Evolutionary conservation across 2,113 vertebrate species (phyloP), one percentile per base, ranked within the genome.

Genomic region (Nyctereutes procyonoides): DNA sequence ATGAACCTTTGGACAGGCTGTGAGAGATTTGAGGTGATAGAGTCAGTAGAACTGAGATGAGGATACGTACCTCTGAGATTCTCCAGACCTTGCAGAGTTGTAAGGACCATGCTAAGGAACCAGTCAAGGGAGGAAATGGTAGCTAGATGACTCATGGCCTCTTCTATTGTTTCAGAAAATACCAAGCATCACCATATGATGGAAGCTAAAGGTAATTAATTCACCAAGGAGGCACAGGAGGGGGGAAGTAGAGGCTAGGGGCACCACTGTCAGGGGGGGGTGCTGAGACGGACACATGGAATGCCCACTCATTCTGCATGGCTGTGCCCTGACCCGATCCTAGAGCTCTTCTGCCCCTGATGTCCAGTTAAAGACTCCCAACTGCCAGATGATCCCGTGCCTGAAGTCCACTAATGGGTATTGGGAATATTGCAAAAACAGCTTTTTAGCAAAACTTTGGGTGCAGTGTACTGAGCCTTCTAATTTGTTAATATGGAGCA

Each of bases 91-190:
- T 24, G 4, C 16, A 38, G 67, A 22, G 22, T 0, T 63, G 8
- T 30, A 30, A 94, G 53, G 7, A 74, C 63, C 55, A n/a, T 17
- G 24, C 28, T 71, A 26, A 51, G 38, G 56, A 19, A 24, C 30
- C 19, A 38, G 24, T n/a, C 17, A 69, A 58, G 7, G 80, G 55
- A 84, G 43, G 35, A 82, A 56, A 62, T 22, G 19, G 8, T 67
- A 67, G 11, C 83, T 86, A 58, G 8, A 69, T 62, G 28, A 94
- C 19, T 74, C 56, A 7, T 5, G n/a, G 28, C 74, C 19, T 58
- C 51, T 92, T 32, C 67, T 85, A 17, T 35, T 56, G 56, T 80
- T 95, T 90, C 48, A 65, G 93, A 76, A 83, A 96, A 71, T 32
- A 58, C 55, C 55, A 77, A 60, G 87, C 5, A 2, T 65, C 53